Conservation (phyloP, 2,888 invertebrate species). For the Chydorus sphaericus region DNA sequence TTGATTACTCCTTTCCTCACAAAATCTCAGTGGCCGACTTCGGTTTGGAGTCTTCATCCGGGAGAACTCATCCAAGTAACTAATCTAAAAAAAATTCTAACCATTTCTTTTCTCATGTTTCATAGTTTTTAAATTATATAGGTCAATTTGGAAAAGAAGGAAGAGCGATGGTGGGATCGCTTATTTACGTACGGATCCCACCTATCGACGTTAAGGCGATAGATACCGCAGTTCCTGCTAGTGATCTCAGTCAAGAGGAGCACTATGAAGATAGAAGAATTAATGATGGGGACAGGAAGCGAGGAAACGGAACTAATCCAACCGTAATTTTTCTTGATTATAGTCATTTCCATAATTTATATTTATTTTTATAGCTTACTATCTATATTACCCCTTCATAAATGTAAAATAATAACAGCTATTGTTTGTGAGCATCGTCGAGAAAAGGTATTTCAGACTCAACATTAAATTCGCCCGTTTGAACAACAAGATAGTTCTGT, state of each 20-base stretch:
- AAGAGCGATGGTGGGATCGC: not conserved
- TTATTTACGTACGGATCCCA: not conserved
- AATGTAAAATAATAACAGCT: too few relatives aligned
- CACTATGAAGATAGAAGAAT: not conserved
- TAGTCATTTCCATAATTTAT: too few relatives aligned
- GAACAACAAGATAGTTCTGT: too few relatives aligned
- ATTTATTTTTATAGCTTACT: too few relatives aligned
- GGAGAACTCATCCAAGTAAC: not conserved
- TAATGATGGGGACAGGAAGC: too few relatives aligned
- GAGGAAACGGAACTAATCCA: too few relatives aligned
- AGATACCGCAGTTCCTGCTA: not conserved
- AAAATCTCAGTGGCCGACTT: not conserved
- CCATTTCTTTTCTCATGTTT: not conserved
- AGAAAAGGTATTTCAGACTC: too few relatives aligned
- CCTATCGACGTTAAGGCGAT: not conserved
- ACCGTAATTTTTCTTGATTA: too few relatives aligned
- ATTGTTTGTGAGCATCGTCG: too few relatives aligned
- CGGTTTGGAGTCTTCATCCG: not conserved
- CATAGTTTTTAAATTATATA: not conserved
- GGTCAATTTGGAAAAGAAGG: not conserved
- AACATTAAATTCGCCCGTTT: too few relatives aligned
- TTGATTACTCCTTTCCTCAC: not conserved
- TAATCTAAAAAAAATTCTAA: not conserved
- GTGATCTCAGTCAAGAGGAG: not conserved
- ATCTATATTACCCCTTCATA: too few relatives aligned